Percentiles rank a stretch among this genome's conserved stretches.
These are phyloP conservation scores for Chiloscyllium plagiosum DNA, from an alignment of 2,113 vertebrate species.

Conservation along the genomic window DNA sequence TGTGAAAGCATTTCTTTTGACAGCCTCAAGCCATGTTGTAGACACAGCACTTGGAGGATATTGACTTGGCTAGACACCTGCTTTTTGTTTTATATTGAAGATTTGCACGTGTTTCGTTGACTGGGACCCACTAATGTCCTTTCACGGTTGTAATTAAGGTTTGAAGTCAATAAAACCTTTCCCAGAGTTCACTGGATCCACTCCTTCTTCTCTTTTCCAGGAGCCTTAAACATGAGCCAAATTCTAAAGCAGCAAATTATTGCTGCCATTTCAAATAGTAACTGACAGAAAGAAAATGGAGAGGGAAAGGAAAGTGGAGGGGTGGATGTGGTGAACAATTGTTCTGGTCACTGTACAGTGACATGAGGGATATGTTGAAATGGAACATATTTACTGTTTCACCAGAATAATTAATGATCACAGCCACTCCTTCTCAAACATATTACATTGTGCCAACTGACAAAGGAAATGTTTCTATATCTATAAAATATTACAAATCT, in stretches of 20 bases:
- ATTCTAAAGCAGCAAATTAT: background rate
- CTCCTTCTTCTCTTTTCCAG: background rate
- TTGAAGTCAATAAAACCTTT: background rate
- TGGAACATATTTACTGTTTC: background rate
- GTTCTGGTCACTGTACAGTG: background rate
- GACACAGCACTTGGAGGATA: background rate
- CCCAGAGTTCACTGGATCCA: background rate
- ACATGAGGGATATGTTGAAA: background rate
- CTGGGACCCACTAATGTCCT: background rate
- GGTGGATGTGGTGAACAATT: background rate
- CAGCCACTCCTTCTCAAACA: background rate
- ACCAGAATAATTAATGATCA: background rate
- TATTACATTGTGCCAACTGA: background rate
- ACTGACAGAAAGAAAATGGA: too few species aligned
- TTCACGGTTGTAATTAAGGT: constrained; percentile 7
- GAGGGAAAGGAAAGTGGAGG: background rate
- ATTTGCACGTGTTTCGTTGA: background rate
- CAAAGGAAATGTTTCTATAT: background rate
- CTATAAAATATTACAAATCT: background rate
- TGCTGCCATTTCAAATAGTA: background rate
- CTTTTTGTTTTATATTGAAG: background rate
- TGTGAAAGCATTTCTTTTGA: background rate
- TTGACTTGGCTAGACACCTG: constrained; percentile 14
- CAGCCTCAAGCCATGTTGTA: background rate
- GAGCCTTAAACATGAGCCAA: background rate